A percentile compares a stretch with the other conserved stretches of the same genome.
phyloP scores from a whole-genome alignment of 2,797 vertebrate species.

The Xiphorhynchus erythropygius region DNA sequence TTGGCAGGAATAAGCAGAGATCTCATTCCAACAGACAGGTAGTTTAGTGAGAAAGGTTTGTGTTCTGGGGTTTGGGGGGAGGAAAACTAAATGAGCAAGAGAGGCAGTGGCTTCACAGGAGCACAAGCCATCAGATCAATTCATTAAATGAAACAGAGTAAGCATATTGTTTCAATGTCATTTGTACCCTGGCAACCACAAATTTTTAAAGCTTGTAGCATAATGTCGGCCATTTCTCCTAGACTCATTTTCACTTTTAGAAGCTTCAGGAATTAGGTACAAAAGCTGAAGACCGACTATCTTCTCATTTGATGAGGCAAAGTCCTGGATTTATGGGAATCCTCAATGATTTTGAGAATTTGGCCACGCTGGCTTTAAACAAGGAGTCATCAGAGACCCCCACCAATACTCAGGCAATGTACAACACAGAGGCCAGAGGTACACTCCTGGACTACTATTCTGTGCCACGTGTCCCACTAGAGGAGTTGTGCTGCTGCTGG shows the following conservation, averaged over 20 bases:
- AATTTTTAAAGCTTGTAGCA: background rate
- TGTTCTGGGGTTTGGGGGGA: background rate
- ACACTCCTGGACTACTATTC: background rate
- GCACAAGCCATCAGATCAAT: background rate
- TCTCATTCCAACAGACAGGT: background rate
- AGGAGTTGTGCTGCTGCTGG: background rate
- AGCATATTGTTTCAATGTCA: background rate
- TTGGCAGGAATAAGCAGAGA: background rate
- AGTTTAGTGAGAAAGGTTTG: background rate
- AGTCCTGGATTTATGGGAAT: background rate
- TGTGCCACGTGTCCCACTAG: background rate
- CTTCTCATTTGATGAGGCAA: background rate
- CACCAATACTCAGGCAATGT: rapidly evolving
- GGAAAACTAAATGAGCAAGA: background rate
- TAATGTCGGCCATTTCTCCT: background rate
- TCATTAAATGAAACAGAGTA: background rate
- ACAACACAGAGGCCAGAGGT: background rate
- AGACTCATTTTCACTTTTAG: background rate
- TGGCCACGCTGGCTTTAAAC: background rate
- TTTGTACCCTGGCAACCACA: background rate
- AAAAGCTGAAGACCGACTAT: background rate
- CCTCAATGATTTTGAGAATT: background rate
- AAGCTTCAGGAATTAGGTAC: background rate
- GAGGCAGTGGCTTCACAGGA: background rate
- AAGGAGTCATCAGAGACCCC: background rate